Evolutionary conservation across 37 sponge, comb jelly and placozoan genomes (phyloP).

Genomic region (Oopsacas minuta): DNA sequence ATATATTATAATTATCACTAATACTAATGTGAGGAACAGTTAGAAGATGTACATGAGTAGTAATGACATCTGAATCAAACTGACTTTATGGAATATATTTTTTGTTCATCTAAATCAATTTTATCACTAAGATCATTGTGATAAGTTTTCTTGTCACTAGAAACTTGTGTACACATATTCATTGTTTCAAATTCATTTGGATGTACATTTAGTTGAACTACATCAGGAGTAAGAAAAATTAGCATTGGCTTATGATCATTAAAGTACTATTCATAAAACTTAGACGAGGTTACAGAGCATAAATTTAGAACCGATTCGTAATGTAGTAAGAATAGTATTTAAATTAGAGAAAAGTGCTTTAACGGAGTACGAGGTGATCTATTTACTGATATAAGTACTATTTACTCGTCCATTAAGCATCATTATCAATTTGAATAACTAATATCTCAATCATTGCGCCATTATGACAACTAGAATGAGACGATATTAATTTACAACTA

Average conservation of each 20-base stretch:
- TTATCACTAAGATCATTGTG: background rate
- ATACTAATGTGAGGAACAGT: background rate
- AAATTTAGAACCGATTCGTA: no score
- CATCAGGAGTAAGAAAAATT: background rate
- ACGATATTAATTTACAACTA: background rate
- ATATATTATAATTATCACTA: background rate
- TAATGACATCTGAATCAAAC: background rate
- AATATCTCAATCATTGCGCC: background rate
- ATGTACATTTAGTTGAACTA: no score
- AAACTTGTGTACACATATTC: no score
- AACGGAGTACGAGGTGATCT: no score
- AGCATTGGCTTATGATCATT: conserved; percentile 3
- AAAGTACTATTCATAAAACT: background rate
- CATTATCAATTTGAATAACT: background rate
- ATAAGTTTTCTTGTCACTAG: background rate
- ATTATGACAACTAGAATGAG: background rate
- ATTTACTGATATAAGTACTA: background rate
- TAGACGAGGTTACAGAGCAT: no score
- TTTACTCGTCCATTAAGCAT: background rate
- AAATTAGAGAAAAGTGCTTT: no score
- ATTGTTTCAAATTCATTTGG: no score
- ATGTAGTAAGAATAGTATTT: no score
- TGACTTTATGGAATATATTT: background rate
- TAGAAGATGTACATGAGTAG: background rate
- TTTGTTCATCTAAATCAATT: background rate